Base-by-base conservation (phyloP, 1,140 invertebrate species). In the Ceratosolen solmsi region DNA sequence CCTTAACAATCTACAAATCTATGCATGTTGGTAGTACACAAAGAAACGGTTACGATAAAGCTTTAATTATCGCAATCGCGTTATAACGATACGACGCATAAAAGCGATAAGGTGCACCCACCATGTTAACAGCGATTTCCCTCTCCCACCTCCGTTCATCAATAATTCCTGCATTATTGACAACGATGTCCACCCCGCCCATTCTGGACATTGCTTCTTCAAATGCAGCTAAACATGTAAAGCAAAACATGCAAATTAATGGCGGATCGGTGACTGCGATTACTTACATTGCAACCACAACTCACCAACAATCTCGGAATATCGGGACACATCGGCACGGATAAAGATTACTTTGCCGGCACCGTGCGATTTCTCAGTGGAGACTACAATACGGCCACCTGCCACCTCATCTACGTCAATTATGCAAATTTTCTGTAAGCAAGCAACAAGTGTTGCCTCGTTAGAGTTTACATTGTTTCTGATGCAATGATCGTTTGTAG, bases 131-230 rank as follows among this genome's bases (percentile, higher is more conserved):
- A 25, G 89, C 84, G 30, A 93, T 85, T 33, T 88, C 89, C 7
- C 87, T 88, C 56, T 92, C 90, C 74, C 91, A 90, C 20, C 90
- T 86, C 63, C 86, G 84, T 25, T 94, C 93, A 78, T 94, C 90
- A n/a, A 93, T 88, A 41, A 94, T 92, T 27, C 93, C 93, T 49
- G 94, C 94, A 68, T 93, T 93, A 72, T 95, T 94, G 0, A 94
- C 88, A 2, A 94, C 88, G 49, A 95, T 92, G 82, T 95, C 94
- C 27, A 94, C 88, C 4, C 25, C 20, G 2, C 36, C 56, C 80
- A 82, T 82, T 20, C 22, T 13, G 1, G 33, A 13, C 2, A 8
- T 4, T 0, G 75, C 75, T 15, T 70, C 27, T 11, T 71, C 56
- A 25, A 78, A 82, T 8, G 75, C 75, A 5, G 27, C 80, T 82